Base-by-base conservation (phyloP, 2,888 invertebrate species). In the Ptychoptera albimana region DNA sequence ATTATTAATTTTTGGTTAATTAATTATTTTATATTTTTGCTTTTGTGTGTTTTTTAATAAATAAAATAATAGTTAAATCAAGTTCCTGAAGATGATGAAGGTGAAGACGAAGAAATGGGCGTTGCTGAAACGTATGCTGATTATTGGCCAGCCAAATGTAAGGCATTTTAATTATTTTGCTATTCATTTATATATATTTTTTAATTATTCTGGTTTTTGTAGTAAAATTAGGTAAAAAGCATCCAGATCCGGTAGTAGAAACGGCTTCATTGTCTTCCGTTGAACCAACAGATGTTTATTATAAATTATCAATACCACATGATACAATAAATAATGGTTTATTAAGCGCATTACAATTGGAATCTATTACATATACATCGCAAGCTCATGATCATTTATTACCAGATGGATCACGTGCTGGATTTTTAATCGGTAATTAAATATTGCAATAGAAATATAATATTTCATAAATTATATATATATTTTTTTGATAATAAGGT, bases 171-270 rank as follows among this genome's bases (percentile, higher is more conserved):
- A 11, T 15, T 16, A 10, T 8, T 43, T 35, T 14, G 2, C 11
- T 34, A 41, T 15, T 14, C 34, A n/a, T 34, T 13, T 31, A 13
- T 41, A 32, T 12, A 29, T 8, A 32, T 5, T 14, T 39, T 39
- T 15, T 39, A 8, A 11, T 16, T 42, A 5, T 31, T 37, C 32
- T 47, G 40, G 23, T 43, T 52, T 40, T 52, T 60, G 11, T 65
- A 88, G 86, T 94, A 54, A 89, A 89, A 67, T 68, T 93, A 43
- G 98, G 98, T 10, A 79, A 80, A 54, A 88, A 91, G 59, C 98
- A 99, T 74, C 98, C 98, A 0, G 98, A 99, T 69, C 86, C 92
- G 0, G 97, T 99, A 7, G 98, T 99, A 8, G 98, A 99, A 66
- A 98, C 98, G 0, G 94, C 94, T 8, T 96, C 97, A 0, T 70